Evolutionary conservation across 1,140 invertebrate species (phyloP).

Genomic region (Solenopsis fugax): DNA sequence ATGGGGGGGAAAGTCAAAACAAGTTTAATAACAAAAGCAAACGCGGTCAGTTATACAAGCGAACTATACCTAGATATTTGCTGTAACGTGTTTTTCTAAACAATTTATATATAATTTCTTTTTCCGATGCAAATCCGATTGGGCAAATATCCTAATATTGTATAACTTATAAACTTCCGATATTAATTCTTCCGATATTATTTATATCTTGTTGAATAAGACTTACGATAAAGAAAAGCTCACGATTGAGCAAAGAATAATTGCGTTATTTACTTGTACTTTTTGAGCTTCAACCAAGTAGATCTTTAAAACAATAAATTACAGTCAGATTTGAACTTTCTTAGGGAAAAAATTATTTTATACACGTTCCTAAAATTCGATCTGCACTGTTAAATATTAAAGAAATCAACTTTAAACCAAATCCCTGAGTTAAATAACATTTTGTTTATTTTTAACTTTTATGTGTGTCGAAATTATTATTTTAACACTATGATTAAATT

Average conservation of each 20-base stretch:
- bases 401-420: no score
- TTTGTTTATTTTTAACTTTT: no score
- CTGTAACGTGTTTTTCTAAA: neutral
- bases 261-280: neutral
- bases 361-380: neutral
- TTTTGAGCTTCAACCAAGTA: neutral
- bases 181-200: neutral
- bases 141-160: neutral
- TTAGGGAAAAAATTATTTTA: neutral
- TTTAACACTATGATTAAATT: no score
- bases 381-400: no score
- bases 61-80: neutral
- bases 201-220: neutral
- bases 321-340: neutral
- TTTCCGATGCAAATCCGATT: neutral
- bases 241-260: neutral
- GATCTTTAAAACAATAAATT: neutral
- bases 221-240: neutral
- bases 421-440: no score
- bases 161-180: neutral
- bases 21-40: slow-evolving; percentile 31
- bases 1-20: slow-evolving; percentile 21
- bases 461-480: no score
- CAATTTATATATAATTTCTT: slow-evolving; percentile 5
- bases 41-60: neutral